phyloP scores from a whole-genome alignment of 2,888 invertebrate genomes.

The Erebia aethiops region DNA sequence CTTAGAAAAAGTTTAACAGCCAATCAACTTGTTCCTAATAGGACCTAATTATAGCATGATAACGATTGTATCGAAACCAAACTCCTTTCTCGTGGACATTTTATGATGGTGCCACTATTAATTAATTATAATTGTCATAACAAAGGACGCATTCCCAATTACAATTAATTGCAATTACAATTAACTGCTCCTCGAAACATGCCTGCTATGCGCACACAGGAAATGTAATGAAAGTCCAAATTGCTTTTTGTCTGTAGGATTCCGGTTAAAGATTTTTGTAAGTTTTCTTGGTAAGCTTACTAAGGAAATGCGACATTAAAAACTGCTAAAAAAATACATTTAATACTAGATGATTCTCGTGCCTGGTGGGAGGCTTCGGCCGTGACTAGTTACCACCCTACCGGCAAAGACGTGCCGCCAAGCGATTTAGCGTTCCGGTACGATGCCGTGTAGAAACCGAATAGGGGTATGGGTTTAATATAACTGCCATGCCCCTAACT shows the following conservation, averaged over 20 bases:
- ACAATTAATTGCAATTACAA: conserved; percentile 17
- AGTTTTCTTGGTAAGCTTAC: not conserved
- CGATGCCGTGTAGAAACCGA: no score
- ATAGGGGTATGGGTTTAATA: no score
- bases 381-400: no score
- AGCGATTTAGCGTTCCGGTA: no score
- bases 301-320: not conserved
- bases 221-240: conserved; percentile 13
- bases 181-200: conserved; percentile 9
- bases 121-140: conserved; percentile 1
- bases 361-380: no score
- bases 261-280: conserved; percentile 3
- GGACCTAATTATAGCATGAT: not conserved
- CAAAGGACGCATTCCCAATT: conserved; percentile 16
- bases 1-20: not conserved
- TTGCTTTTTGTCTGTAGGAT: conserved; percentile 4
- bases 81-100: conserved; percentile 10
- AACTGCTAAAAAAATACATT: not conserved
- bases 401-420: no score
- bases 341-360: not conserved
- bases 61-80: conserved; percentile 2
- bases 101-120: conserved; percentile 6
- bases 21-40: not conserved
- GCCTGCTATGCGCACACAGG: conserved; percentile 17
- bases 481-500: no score